phyloP scores from a whole-genome alignment of 2,888 invertebrate species.

The Fragum whitleyi region DNA sequence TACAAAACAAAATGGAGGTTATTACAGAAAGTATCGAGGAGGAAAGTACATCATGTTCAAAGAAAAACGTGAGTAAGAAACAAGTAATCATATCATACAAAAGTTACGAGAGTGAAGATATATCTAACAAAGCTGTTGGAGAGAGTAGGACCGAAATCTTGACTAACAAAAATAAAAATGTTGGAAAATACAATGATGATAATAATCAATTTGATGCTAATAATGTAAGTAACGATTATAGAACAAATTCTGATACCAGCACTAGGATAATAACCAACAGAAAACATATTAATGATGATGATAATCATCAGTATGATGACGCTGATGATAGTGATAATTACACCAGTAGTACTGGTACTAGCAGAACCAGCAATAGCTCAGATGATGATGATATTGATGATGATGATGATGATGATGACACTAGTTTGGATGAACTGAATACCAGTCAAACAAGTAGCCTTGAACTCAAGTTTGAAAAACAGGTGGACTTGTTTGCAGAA shows the following conservation, averaged over 20 bases:
- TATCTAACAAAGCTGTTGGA: background rate
- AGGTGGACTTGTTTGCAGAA: background rate
- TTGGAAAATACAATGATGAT: background rate
- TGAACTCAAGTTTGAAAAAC: background rate
- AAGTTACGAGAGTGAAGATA: constrained; percentile 1
- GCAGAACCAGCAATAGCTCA: background rate
- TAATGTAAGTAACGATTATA: background rate
- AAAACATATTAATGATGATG: background rate
- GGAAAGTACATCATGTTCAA: background rate
- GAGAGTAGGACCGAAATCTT: background rate
- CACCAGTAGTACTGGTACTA: background rate
- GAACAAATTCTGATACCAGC: background rate
- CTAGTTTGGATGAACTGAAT: background rate
- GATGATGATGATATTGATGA: background rate
- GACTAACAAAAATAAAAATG: background rate
- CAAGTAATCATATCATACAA: background rate
- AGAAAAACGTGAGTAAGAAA: background rate
- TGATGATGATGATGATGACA: background rate
- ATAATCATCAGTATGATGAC: background rate
- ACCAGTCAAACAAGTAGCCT: background rate
- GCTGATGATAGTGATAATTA: background rate
- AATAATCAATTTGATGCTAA: background rate
- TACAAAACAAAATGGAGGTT: background rate
- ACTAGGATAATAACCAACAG: background rate
- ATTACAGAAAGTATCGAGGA: background rate